These are phyloP conservation scores for Sebastes kiyomatsui DNA, from an alignment of 2,797 vertebrate genomes.

Conservation along the genomic window DNA sequence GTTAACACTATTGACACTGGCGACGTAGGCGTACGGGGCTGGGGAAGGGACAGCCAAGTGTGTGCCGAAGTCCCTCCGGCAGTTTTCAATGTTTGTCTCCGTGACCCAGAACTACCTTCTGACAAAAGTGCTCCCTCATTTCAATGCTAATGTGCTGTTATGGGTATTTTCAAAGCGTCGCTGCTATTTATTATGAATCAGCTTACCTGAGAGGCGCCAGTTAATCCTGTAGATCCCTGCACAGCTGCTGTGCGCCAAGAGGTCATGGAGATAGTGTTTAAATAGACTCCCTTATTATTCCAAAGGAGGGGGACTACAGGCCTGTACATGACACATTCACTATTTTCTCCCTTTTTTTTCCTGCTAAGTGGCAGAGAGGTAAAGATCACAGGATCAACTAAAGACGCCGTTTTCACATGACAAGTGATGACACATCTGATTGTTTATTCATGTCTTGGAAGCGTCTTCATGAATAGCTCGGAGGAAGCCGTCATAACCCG, in stretches of 20 bases:
- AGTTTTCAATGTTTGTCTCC: conserved; percentile 48
- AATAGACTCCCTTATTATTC: conserved; percentile 73
- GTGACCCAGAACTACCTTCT: conserved; percentile 63
- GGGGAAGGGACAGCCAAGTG: conserved; percentile 33
- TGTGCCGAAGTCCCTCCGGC: conserved; percentile 46
- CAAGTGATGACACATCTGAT: neutral
- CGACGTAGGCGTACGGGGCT: conserved; percentile 13
- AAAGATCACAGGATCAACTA: conserved; percentile 34
- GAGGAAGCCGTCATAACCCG: conserved; percentile 11
- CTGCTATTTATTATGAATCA: conserved; percentile 76
- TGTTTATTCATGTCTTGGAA: neutral
- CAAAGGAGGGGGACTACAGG: conserved; percentile 12
- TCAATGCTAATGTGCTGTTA: conserved; percentile 76
- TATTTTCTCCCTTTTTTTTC: conserved; percentile 8
- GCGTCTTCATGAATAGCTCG: conserved; percentile 7
- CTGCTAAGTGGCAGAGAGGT: neutral
- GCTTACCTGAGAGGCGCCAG: conserved; percentile 64
- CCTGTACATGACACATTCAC: conserved; percentile 13
- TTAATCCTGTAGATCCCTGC: conserved; percentile 75
- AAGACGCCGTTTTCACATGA: neutral
- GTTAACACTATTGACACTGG: conserved; percentile 57
- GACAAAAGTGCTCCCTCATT: conserved; percentile 69
- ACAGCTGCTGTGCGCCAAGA: conserved; percentile 61
- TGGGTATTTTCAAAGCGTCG: conserved; percentile 62
- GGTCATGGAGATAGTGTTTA: conserved; percentile 76